phyloP scores from a whole-genome alignment of 2,888 invertebrate genomes.

The Melinopterus prodromus region DNA sequence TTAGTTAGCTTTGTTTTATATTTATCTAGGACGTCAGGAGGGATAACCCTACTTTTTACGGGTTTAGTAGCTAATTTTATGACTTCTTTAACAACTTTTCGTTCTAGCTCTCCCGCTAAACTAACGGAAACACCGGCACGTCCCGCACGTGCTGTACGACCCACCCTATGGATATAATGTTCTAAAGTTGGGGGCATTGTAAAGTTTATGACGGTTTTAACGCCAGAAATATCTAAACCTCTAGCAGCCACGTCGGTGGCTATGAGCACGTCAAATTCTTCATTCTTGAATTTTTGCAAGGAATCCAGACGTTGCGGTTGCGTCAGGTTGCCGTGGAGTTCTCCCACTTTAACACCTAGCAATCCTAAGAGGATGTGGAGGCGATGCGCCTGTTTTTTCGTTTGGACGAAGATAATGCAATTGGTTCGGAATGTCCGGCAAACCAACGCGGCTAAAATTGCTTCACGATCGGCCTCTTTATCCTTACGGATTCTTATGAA shows the following conservation, averaged over 20 bases:
- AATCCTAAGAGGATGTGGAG: slow-evolving; percentile 92
- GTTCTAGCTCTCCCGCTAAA: slow-evolving; percentile 92
- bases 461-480: slow-evolving; percentile 90
- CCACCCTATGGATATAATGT: slow-evolving; percentile 97
- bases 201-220: slow-evolving; percentile 97
- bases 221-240: slow-evolving; percentile 96
- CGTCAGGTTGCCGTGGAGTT: slow-evolving; percentile 95
- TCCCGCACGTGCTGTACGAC: slow-evolving; percentile 95
- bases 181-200: slow-evolving; percentile 93
- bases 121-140: slow-evolving; percentile 93
- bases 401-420: slow-evolving; percentile 95
- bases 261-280: slow-evolving; percentile 79
- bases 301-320: slow-evolving; percentile 94
- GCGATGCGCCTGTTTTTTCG: slow-evolving; percentile 94
- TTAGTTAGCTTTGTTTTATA: slow-evolving; percentile 77
- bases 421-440: slow-evolving; percentile 91
- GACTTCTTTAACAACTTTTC: slow-evolving; percentile 90
- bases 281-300: slow-evolving; percentile 86
- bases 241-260: slow-evolving; percentile 94
- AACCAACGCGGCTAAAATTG: slow-evolving; percentile 82
- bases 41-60: slow-evolving; percentile 87
- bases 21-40: slow-evolving; percentile 88
- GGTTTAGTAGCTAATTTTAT: slow-evolving; percentile 85
- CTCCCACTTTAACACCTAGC: slow-evolving; percentile 84
- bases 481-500: slow-evolving; percentile 92